These are phyloP conservation scores for Hucho hucho DNA, from an alignment of 2,113 vertebrate species.

Conservation along the genomic window DNA sequence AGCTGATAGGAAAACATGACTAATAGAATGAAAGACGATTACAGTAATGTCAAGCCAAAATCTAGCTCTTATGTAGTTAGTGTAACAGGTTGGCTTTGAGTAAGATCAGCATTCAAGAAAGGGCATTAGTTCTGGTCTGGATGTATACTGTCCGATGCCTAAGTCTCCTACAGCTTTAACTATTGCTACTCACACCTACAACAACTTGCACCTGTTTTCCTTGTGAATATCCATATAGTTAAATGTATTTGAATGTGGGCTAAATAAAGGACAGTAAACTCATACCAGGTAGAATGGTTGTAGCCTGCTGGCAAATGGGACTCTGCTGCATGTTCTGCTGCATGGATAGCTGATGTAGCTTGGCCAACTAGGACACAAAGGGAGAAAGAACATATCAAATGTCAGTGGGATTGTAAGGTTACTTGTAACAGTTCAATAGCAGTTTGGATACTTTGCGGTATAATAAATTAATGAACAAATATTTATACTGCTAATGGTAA, in stretches of 20 bases:
- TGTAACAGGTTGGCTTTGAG: too few species aligned
- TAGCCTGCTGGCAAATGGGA: constrained; percentile 77
- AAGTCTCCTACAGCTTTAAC: background rate
- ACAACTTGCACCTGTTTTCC: too few species aligned
- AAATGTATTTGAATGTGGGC: too few species aligned
- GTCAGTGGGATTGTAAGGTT: background rate
- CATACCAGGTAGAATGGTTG: constrained; percentile 81
- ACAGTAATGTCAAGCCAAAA: background rate
- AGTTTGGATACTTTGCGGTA: background rate
- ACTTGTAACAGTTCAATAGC: background rate
- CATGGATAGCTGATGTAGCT: constrained; percentile 92
- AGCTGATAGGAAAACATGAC: background rate
- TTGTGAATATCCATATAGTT: too few species aligned
- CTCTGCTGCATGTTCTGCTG: constrained; percentile 55
- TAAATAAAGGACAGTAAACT: too few species aligned
- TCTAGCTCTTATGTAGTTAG: too few species aligned
- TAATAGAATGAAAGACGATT: background rate
- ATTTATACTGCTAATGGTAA: too few species aligned
- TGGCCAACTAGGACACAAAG: constrained; percentile 78
- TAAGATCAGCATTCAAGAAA: too few species aligned
- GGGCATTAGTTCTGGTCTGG: background rate
- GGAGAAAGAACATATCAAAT: constrained; percentile 25
- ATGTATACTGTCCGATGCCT: background rate
- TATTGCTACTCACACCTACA: constrained; percentile 25
- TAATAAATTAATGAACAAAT: background rate